phyloP scores from a whole-genome alignment of 2,888 invertebrate genomes.

The Isoperla grammatica region DNA sequence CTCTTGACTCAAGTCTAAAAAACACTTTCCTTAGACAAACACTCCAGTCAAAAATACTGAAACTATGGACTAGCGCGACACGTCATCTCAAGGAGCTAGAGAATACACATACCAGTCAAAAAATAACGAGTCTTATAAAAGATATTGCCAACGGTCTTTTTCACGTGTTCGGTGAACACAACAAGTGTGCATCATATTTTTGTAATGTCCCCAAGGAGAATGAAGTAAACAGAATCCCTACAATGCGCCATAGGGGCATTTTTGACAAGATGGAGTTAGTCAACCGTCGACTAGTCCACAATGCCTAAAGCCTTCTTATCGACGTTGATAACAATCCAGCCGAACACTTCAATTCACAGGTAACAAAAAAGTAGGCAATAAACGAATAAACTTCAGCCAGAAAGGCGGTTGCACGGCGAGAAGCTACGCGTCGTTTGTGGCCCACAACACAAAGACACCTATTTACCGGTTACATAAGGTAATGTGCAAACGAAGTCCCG shows the following conservation, averaged over 20 bases:
- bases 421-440: too few species aligned
- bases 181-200: slow-evolving; percentile 1
- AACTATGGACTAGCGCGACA: neutral
- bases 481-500: too few species aligned
- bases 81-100: too few species aligned
- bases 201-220: slow-evolving; percentile 2
- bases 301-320: neutral
- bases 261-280: neutral
- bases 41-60: neutral
- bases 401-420: too few species aligned
- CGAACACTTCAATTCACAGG: neutral
- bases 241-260: neutral
- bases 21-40: neutral
- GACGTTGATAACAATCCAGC: neutral
- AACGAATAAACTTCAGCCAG: too few species aligned
- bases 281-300: neutral
- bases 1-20: neutral
- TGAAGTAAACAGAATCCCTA: neutral
- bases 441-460: too few species aligned
- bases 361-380: too few species aligned
- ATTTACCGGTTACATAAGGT: too few species aligned
- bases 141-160: neutral
- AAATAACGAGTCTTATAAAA: neutral
- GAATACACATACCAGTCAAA: too few species aligned
- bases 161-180: neutral